Percentiles rank a stretch among this genome's conserved stretches.
These are phyloP conservation scores for Eudemis profundana DNA, from an alignment of 2,888 invertebrate species.

Conservation along the genomic window DNA sequence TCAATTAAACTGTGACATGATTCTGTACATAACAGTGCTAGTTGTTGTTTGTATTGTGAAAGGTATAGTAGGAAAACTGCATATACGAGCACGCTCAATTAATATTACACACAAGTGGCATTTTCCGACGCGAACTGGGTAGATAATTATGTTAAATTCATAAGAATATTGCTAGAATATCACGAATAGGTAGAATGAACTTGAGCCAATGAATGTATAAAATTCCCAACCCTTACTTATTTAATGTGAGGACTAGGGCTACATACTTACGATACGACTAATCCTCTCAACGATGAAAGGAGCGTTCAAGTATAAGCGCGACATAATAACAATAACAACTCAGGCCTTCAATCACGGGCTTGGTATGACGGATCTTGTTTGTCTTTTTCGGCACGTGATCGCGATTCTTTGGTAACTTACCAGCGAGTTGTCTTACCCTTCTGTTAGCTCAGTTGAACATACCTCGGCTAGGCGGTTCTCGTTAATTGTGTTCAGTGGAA, in stretches of 20 bases:
- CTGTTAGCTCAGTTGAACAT: no score
- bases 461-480: no score
- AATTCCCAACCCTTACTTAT: not conserved
- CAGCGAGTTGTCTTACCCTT: no score
- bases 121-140: not conserved
- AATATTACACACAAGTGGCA: not conserved
- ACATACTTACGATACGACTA: not conserved
- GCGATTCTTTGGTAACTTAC: no score
- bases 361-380: no score
- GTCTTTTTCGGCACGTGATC: no score
- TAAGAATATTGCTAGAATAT: not conserved
- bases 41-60: slow-evolving; percentile 11
- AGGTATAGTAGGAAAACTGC: not conserved
- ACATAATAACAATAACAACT: not conserved
- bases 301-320: not conserved
- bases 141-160: no score
- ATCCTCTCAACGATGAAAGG: not conserved
- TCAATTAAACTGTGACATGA: slow-evolving; percentile 12
- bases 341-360: no score
- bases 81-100: not conserved
- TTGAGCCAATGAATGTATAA: not conserved
- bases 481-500: no score
- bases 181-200: not conserved
- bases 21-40: slow-evolving; percentile 5
- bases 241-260: no score